phyloP scores from a whole-genome alignment of 1,140 invertebrate species.

The Drosophila azteca region DNA sequence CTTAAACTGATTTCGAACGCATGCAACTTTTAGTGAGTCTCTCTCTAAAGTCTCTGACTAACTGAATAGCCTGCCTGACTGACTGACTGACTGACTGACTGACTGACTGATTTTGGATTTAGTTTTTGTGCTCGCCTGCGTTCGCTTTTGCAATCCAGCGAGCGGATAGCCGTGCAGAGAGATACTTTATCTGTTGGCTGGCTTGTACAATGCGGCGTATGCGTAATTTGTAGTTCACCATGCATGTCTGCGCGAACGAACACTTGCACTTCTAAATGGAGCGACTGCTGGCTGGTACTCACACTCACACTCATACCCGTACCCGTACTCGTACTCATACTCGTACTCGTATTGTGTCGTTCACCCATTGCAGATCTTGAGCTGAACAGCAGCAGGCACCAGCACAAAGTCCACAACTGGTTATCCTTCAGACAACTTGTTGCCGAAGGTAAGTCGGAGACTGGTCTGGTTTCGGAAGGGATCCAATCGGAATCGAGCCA shows the following conservation, averaged over 20 bases:
- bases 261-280: slow-evolving; percentile 38
- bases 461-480: slow-evolving; percentile 13
- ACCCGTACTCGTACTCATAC: slow-evolving; percentile 19
- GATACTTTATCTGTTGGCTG: slow-evolving; percentile 64
- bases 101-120: slow-evolving; percentile 36
- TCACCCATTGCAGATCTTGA: slow-evolving; percentile 58
- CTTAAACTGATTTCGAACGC: slow-evolving; percentile 80
- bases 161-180: slow-evolving; percentile 5
- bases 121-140: slow-evolving; percentile 42
- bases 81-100: slow-evolving; percentile 43
- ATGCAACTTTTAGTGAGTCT: slow-evolving; percentile 74
- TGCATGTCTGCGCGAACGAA: slow-evolving; percentile 55
- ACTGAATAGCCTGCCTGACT: slow-evolving; percentile 12
- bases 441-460: slow-evolving; percentile 55
- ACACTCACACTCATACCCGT: slow-evolving; percentile 11
- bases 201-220: slow-evolving; percentile 63
- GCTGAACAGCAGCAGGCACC: slow-evolving; percentile 7
- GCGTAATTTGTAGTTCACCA: slow-evolving; percentile 77
- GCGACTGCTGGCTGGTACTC: no score
- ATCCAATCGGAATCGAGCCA: slow-evolving; percentile 15
- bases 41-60: slow-evolving; percentile 9
- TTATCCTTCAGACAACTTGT: slow-evolving; percentile 65
- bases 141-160: slow-evolving; percentile 18
- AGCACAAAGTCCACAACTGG: slow-evolving; percentile 41
- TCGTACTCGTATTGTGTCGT: slow-evolving; percentile 61